Conservation (phyloP, 2,888 invertebrate species). For the Ecliptopera silaceata region DNA sequence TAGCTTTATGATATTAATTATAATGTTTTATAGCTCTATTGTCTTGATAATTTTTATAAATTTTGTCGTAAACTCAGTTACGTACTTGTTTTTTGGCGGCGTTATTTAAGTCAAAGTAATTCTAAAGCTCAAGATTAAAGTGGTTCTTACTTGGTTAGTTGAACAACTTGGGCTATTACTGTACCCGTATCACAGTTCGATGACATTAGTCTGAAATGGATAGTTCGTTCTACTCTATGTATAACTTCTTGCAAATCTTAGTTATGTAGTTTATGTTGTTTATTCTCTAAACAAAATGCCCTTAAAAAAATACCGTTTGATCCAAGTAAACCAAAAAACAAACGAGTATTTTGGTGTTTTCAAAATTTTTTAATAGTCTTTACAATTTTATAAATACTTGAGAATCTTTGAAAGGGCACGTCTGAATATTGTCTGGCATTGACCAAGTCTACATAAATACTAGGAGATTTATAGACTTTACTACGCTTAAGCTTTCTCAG, state of each 20-base stretch:
- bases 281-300: neutral
- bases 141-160: constrained; percentile 9
- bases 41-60: too few relatives aligned
- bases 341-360: too few relatives aligned
- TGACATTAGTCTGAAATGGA: constrained; percentile 39
- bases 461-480: neutral
- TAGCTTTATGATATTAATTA: too few relatives aligned
- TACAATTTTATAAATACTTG: too few relatives aligned
- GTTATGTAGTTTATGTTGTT: constrained; percentile 19
- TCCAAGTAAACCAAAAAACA: too few relatives aligned
- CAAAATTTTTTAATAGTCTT: too few relatives aligned
- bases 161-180: constrained; percentile 8
- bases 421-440: too few relatives aligned
- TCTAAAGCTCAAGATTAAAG: constrained; percentile 11
- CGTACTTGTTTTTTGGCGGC: constrained; percentile 2
- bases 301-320: too few relatives aligned
- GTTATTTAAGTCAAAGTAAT: constrained; percentile 6
- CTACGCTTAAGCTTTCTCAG: constrained; percentile 13
- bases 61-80: neutral
- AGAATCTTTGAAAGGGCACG: too few relatives aligned
- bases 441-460: too few relatives aligned
- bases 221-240: constrained; percentile 13
- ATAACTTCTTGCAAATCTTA: constrained; percentile 9
- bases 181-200: constrained; percentile 33
- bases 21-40: too few relatives aligned